Conservation (phyloP, 2,888 invertebrate genomes). For the Drosophila birchii region DNA sequence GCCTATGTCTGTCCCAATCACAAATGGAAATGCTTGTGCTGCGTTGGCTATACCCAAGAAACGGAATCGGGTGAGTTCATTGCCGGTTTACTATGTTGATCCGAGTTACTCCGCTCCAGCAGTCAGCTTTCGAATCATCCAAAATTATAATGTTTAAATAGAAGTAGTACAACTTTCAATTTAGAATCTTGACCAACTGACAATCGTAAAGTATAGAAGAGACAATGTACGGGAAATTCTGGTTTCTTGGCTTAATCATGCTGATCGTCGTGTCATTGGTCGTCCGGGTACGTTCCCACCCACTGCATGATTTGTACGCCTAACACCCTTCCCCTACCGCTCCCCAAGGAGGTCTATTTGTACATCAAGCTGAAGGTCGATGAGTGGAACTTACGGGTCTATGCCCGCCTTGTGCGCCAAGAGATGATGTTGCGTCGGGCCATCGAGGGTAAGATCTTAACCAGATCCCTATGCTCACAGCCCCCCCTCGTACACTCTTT, state of each 20-base stretch:
- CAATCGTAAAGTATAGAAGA: not conserved
- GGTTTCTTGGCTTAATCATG: slow-evolving; percentile 65
- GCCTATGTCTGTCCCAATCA: slow-evolving; percentile 62
- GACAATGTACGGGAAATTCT: slow-evolving; percentile 63
- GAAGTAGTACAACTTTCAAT: slow-evolving; percentile 18
- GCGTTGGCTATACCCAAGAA: slow-evolving; percentile 25
- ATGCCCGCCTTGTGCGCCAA: slow-evolving; percentile 55
- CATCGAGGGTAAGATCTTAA: slow-evolving; percentile 67
- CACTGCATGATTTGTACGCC: not conserved
- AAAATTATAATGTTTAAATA: slow-evolving; percentile 19
- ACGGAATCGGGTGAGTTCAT: slow-evolving; percentile 57
- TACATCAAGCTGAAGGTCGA: slow-evolving; percentile 59
- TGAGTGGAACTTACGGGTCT: slow-evolving; percentile 57
- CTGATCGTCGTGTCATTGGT: slow-evolving; percentile 54
- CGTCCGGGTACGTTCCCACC: slow-evolving; percentile 57
- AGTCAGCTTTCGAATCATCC: slow-evolving; percentile 4
- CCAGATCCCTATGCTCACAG: slow-evolving; percentile 1
- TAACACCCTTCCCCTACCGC: not conserved
- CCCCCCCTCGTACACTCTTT: not conserved
- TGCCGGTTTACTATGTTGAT: not conserved
- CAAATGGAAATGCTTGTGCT: slow-evolving; percentile 45
- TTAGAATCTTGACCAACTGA: not conserved
- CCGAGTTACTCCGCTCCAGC: slow-evolving; percentile 30
- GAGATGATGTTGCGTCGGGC: slow-evolving; percentile 67
- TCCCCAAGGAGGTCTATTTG: slow-evolving; percentile 64